These are phyloP conservation scores for Boloria selene DNA, from an alignment of 2,888 invertebrate species.

Conservation along the genomic window DNA sequence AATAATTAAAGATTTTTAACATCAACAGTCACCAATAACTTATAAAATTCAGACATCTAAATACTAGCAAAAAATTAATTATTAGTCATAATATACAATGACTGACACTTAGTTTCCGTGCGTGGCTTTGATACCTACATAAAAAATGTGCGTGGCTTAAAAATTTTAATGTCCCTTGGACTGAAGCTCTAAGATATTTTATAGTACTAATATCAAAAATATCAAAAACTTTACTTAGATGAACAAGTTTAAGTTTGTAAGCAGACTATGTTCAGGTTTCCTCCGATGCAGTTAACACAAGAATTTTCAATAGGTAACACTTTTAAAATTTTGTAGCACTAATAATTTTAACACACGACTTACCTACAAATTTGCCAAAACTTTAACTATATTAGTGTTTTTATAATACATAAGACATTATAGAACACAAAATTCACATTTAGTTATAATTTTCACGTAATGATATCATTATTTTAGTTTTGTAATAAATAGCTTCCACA, in stretches of 20 bases:
- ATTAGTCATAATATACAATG: too few species aligned
- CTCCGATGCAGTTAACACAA: background rate
- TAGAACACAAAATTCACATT: conserved; percentile 36
- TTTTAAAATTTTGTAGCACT: conserved; percentile 5
- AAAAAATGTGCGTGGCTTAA: too few species aligned
- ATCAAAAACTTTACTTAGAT: background rate
- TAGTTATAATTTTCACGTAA: conserved; percentile 36
- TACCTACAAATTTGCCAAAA: conserved; percentile 39
- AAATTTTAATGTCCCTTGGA: too few species aligned
- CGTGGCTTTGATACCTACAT: too few species aligned
- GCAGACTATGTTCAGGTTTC: background rate
- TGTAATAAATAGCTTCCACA: conserved; percentile 18
- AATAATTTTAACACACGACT: conserved; percentile 29
- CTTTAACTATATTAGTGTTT: conserved; percentile 27
- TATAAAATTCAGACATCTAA: too few species aligned
- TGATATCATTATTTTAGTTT: conserved; percentile 25
- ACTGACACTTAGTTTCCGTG: too few species aligned
- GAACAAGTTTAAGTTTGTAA: conserved; percentile 5
- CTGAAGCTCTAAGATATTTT: too few species aligned
- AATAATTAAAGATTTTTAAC: too few species aligned
- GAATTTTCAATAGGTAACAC: conserved; percentile 6
- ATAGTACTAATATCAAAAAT: too few species aligned
- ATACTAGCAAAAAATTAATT: too few species aligned
- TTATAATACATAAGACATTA: conserved; percentile 29
- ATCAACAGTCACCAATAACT: too few species aligned